Conservation (phyloP, 2,797 vertebrate species). For the Acridotheres tristis region DNA sequence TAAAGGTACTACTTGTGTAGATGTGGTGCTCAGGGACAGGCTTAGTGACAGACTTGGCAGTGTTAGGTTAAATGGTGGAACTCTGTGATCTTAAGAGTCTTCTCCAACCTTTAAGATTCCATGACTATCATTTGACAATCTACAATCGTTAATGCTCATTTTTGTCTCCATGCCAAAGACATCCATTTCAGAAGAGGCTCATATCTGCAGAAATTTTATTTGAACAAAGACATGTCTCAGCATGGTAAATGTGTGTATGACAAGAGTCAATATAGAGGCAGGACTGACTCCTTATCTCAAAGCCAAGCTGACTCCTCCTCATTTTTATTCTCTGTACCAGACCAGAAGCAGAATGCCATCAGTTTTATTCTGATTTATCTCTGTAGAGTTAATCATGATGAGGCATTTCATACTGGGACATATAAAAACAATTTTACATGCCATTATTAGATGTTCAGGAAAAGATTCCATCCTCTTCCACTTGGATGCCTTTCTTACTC, state of each 20-base stretch:
- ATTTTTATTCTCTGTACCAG: not conserved
- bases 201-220: not conserved
- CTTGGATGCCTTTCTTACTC: not conserved
- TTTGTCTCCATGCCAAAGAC: not conserved
- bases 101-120: not conserved
- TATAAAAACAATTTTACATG: not conserved
- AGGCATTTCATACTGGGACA: not conserved
- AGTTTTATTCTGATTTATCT: not conserved
- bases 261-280: not conserved
- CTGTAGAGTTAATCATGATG: not conserved
- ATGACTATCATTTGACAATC: not conserved
- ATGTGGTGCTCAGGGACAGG: not conserved
- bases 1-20: not conserved
- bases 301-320: not conserved
- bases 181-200: not conserved
- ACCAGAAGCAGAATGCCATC: not conserved
- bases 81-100: not conserved
- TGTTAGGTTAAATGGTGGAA: not conserved
- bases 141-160: not conserved
- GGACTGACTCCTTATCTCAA: not conserved
- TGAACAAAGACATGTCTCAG: not conserved
- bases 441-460: not conserved
- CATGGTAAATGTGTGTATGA: not conserved
- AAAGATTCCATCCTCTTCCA: not conserved
- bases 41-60: not conserved